Base-by-base conservation (phyloP, 2,113 vertebrate genomes). In the Mystacornis crossleyi region DNA sequence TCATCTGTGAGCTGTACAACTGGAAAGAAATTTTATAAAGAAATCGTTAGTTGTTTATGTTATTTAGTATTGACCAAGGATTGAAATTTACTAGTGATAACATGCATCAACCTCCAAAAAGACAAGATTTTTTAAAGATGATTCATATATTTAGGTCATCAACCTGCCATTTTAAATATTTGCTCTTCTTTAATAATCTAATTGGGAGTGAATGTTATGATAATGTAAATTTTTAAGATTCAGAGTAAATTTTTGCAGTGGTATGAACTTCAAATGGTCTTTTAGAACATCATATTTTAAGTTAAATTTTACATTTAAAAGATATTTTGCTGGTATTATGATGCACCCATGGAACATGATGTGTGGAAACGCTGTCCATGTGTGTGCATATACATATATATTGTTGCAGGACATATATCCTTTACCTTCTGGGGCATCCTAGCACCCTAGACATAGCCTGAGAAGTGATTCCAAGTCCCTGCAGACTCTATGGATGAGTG, bases 351-450 rank as follows among this genome's bases (percentile, higher is more conserved):
- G 34, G 73, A 94, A 64, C 31, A 24, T 0, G 9, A 53, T 36
- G 42, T 53, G 25, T 65, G 23, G 18, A 67, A 75, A 72, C 11
- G 17, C 55, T 36, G 21, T 33, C 36, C 12, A 12, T 3, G 0
- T 10, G 13, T 6, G 0, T 18, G 3, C 9, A 6, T 5, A 7
- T 4, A 19, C 5, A 14, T 14, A 53, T 1, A 34, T 5, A 15
- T 7, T 43, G 16, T 70, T 38, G 21, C 18, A 66, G 33, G 28
- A 53, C 38, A 31, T 21, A n/a, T 20, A 25, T 36, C 26, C 40
- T 86, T 82, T 86, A 60, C 21, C 29, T 83, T 92, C 64, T 89
- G 40, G 45, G 75, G 10, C 47, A 77, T 62, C 42, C 54, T 43
- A 80, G 31, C 38, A 93, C 55, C 74, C 73, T 47, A 47, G 33